A percentile compares a stretch with the other conserved stretches of the same genome.
phyloP scores from a whole-genome alignment of 2,113 vertebrate species.

The Pelobates fuscus region DNA sequence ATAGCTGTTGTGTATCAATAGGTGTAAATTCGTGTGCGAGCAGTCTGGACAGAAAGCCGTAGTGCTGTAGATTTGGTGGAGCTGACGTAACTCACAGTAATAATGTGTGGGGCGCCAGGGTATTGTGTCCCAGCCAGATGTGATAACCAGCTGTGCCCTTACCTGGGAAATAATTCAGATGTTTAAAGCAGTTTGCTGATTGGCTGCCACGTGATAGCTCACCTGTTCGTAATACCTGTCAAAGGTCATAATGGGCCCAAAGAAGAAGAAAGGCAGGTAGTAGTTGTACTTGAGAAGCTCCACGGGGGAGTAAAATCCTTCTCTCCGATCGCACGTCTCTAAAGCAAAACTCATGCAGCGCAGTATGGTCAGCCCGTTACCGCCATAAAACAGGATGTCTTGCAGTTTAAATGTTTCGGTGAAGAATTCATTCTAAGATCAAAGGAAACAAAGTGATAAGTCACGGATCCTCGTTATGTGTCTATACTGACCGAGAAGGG shows the following conservation, averaged over 20 bases:
- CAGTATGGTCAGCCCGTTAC: conserved; percentile 86
- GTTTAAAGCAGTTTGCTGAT: too few relatives aligned
- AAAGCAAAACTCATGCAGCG: conserved; percentile 93
- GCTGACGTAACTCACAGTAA: too few relatives aligned
- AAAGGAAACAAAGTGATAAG: conserved; percentile 51
- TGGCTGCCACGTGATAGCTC: conserved; percentile 27
- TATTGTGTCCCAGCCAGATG: too few relatives aligned
- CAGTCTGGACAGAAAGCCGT: too few relatives aligned
- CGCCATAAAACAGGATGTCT: conserved; percentile 88
- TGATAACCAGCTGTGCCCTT: too few relatives aligned
- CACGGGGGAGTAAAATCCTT: conserved; percentile 83
- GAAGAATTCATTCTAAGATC: conserved; percentile 78
- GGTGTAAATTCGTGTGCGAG: too few relatives aligned
- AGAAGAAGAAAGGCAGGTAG: conserved; percentile 98
- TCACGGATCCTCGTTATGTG: background rate
- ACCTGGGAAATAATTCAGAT: too few relatives aligned
- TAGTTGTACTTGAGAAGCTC: conserved; percentile 97
- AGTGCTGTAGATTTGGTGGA: too few relatives aligned
- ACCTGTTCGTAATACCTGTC: conserved; percentile 89
- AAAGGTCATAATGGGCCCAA: conserved; percentile 94
- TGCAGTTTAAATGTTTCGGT: conserved; percentile 85
- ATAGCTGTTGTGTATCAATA: too few relatives aligned
- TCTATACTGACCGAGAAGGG: too few relatives aligned
- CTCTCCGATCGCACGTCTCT: conserved; percentile 79
- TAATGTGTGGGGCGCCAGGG: too few relatives aligned